A percentile compares a stretch with the other conserved stretches of the same genome.
These are phyloP conservation scores for Folsomia candida DNA, from an alignment of 2,888 invertebrate species.

Conservation along the genomic window DNA sequence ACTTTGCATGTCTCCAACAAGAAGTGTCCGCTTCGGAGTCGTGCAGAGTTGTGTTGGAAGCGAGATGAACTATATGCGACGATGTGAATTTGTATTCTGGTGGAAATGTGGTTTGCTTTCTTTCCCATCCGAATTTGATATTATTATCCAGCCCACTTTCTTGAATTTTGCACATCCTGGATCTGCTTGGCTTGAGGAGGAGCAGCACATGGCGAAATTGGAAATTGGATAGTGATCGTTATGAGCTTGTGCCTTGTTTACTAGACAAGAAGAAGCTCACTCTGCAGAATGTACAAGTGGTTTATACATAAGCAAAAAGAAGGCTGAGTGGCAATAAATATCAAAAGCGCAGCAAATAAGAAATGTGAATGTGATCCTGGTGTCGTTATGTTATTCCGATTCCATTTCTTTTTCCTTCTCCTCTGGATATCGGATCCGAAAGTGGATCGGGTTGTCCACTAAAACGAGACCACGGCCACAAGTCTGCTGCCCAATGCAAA, in stretches of 20 bases:
- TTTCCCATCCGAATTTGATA: background rate
- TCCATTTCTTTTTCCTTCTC: background rate
- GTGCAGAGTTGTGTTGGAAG: too few relatives aligned
- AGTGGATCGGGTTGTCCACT: slow-evolving; percentile 4
- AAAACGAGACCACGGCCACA: slow-evolving; percentile 18
- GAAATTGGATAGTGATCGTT: slow-evolving; percentile 1
- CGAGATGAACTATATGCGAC: background rate
- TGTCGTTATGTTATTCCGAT: background rate
- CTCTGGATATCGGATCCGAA: slow-evolving; percentile 22
- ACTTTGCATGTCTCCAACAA: background rate
- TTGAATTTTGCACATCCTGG: background rate
- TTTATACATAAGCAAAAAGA: slow-evolving; percentile 5
- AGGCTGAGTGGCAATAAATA: slow-evolving; percentile 5
- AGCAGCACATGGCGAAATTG: background rate
- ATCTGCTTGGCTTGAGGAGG: background rate
- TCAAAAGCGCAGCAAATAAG: background rate
- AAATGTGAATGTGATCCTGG: background rate
- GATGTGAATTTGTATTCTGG: background rate
- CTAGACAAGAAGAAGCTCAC: background rate
- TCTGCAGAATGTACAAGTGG: slow-evolving; percentile 3
- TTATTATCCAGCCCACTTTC: background rate
- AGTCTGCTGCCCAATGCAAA: slow-evolving; percentile 45
- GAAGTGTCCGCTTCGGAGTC: background rate
- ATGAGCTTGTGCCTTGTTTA: background rate
- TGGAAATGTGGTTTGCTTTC: background rate